Percentiles rank a stretch among this genome's conserved stretches.
These are phyloP conservation scores for Takifugu bimaculatus DNA, from an alignment of 2,113 vertebrate genomes.

Conservation along the genomic window DNA sequence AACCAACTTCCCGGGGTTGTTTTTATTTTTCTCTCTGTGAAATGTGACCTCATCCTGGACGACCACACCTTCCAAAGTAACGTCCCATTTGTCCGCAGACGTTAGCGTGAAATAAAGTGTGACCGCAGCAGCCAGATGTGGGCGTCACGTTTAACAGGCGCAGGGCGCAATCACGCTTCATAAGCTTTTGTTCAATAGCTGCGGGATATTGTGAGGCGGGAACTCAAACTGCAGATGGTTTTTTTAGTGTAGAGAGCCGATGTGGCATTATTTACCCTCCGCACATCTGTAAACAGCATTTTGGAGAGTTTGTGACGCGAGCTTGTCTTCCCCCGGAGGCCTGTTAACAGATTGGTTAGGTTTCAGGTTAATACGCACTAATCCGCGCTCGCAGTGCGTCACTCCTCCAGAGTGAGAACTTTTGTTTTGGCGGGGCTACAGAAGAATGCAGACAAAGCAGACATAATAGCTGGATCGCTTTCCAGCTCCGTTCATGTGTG, in stretches of 20 bases:
- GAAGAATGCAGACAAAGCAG: conserved; percentile 78
- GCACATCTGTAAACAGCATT: conserved; percentile 6
- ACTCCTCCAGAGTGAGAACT: conserved; percentile 67
- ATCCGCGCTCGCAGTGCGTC: conserved; percentile 33
- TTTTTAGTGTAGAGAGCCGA: conserved; percentile 1
- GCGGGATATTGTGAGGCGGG: conserved; percentile 1
- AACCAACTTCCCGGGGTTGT: too few species aligned
- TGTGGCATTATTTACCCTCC: conserved; percentile 4
- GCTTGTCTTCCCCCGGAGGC: conserved; percentile 36
- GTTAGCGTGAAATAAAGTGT: conserved; percentile 7
- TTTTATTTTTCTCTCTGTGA: not conserved
- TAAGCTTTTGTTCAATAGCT: not conserved
- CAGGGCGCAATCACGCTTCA: not conserved
- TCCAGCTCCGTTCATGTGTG: conserved; percentile 23
- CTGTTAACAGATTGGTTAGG: conserved; percentile 25
- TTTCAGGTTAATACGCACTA: conserved; percentile 29
- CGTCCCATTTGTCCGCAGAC: not conserved
- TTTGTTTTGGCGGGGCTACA: conserved; percentile 77
- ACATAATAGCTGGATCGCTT: conserved; percentile 83
- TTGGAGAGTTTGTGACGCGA: conserved; percentile 25
- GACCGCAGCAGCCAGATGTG: conserved; percentile 5
- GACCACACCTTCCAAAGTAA: not conserved
- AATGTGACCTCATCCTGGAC: conserved; percentile 8
- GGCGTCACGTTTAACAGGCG: not conserved
- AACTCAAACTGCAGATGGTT: conserved; percentile 10